Percentiles rank a stretch among this genome's conserved stretches.
phyloP scores from a whole-genome alignment of 2,888 invertebrate species.

The Dorcus parallelipipedus region DNA sequence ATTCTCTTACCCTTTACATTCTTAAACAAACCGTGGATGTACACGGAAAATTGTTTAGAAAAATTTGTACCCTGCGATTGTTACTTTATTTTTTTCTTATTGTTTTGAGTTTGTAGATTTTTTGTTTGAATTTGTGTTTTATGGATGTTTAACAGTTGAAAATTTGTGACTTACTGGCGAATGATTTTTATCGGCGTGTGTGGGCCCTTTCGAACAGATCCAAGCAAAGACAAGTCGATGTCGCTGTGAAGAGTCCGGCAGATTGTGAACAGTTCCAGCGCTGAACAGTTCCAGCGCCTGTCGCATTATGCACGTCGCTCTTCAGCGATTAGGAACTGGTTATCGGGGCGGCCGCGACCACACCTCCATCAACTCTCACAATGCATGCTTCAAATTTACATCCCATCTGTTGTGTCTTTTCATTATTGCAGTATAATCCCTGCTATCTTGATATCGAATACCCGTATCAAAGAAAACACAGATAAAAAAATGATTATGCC shows the following conservation, averaged over 20 bases:
- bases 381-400: slow-evolving; percentile 27
- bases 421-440: slow-evolving; percentile 10
- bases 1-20: no score
- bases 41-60: no score
- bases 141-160: no score
- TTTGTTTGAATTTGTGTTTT: no score
- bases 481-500: not conserved
- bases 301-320: slow-evolving; percentile 44
- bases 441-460: slow-evolving; percentile 2
- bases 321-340: slow-evolving; percentile 46
- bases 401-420: slow-evolving; percentile 20
- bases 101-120: no score
- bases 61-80: no score
- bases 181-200: slow-evolving; percentile 11
- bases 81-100: no score
- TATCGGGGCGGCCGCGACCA: slow-evolving; percentile 39
- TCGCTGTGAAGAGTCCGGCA: slow-evolving; percentile 34
- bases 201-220: slow-evolving; percentile 21
- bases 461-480: slow-evolving; percentile 6
- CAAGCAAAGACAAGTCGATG: slow-evolving; percentile 33
- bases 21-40: no score
- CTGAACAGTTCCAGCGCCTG: slow-evolving; percentile 40
- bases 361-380: slow-evolving; percentile 34
- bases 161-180: no score
- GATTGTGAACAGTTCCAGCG: slow-evolving; percentile 30